These are phyloP conservation scores for Bubalus kerabau DNA, from an alignment of 2,113 vertebrate genomes.

Conservation along the genomic window DNA sequence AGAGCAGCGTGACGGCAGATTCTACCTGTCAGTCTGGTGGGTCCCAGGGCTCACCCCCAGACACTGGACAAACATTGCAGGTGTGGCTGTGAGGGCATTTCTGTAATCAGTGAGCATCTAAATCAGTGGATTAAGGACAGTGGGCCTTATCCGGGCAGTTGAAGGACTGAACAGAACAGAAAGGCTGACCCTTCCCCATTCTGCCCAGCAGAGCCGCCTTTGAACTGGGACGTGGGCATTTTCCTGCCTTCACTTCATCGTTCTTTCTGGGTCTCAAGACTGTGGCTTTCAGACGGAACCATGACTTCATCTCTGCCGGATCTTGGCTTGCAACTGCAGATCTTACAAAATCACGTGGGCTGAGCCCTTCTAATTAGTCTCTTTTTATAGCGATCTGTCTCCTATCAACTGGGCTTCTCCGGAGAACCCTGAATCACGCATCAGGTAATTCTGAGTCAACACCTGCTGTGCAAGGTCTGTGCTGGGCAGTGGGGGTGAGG, in stretches of 20 bases:
- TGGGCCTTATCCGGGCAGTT: no score
- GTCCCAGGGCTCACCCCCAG: no score
- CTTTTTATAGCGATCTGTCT: accelerated
- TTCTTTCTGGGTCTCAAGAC: neutral
- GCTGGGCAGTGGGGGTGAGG: no score
- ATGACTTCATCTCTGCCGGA: neutral
- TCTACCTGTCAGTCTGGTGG: neutral
- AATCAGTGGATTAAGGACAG: accelerated
- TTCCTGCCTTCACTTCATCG: neutral
- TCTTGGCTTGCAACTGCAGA: accelerated
- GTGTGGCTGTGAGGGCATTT: neutral
- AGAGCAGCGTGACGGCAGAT: accelerated
- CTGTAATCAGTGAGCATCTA: neutral
- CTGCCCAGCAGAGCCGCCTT: neutral
- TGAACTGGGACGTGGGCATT: neutral
- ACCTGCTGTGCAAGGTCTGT: neutral
- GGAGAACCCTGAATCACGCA: accelerated
- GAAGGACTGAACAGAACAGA: accelerated
- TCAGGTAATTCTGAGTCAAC: neutral
- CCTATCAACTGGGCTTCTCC: neutral
- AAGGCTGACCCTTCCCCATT: neutral
- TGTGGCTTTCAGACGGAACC: neutral
- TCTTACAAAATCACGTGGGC: neutral
- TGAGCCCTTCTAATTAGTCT: neutral
- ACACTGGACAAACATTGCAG: neutral